phyloP scores from a whole-genome alignment of 53 echinoderm and acorn worm species.

The Arbacia lixula region DNA sequence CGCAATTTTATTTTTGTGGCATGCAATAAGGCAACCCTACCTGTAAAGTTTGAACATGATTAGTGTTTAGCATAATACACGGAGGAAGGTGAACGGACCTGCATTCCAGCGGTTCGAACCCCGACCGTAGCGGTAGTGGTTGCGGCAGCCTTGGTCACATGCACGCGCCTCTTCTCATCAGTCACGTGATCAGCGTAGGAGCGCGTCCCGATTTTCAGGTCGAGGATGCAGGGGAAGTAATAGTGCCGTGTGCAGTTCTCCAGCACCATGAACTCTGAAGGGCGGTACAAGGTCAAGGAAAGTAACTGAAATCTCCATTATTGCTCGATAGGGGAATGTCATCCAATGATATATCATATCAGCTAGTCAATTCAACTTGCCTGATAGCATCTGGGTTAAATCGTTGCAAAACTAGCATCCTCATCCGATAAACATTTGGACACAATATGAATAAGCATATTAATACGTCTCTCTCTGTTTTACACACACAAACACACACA shows the following conservation, averaged over 20 bases:
- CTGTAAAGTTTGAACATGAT: too few relatives aligned
- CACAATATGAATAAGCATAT: too few relatives aligned
- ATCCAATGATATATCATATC: too few relatives aligned
- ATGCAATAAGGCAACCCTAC: too few relatives aligned
- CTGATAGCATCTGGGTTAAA: neutral
- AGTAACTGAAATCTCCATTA: too few relatives aligned
- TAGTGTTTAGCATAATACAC: too few relatives aligned
- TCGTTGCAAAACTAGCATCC: neutral
- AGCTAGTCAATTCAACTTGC: neutral
- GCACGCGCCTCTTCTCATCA: slow-evolving; percentile 76
- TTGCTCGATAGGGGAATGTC: too few relatives aligned
- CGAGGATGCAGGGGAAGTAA: slow-evolving; percentile 76
- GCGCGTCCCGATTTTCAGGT: slow-evolving; percentile 85
- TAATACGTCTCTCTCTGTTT: too few relatives aligned
- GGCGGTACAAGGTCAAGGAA: neutral
- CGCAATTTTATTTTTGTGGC: too few relatives aligned
- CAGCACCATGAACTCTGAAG: slow-evolving; percentile 84
- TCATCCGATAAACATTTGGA: too few relatives aligned
- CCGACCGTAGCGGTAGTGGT: slow-evolving; percentile 87
- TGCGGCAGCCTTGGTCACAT: slow-evolving; percentile 71
- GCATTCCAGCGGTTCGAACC: slow-evolving; percentile 84
- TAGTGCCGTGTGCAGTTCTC: slow-evolving; percentile 84
- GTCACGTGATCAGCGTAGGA: slow-evolving; percentile 73
- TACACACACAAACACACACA: too few relatives aligned
- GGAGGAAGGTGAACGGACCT: too few relatives aligned